Conservation (phyloP, 2,113 vertebrate genomes). For the Atherinomorus stipes region DNA sequence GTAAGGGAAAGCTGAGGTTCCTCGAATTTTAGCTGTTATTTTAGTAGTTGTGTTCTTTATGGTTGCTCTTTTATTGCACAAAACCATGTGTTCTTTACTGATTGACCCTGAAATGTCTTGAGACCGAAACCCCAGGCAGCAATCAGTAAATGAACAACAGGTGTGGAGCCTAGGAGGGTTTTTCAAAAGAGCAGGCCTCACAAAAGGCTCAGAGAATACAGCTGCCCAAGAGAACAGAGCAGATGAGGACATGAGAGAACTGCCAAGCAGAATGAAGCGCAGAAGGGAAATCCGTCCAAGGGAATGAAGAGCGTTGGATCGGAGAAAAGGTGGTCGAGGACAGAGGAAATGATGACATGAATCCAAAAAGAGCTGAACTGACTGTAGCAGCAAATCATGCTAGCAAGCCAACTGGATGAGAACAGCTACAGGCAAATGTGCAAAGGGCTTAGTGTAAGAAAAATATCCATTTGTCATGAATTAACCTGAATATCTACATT, state of each 20-base stretch:
- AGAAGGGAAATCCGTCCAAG: neutral
- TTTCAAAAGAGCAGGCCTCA: neutral
- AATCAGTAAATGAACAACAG: conserved; percentile 1
- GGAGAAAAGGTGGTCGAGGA: conserved; percentile 1
- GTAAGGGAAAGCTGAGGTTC: no score
- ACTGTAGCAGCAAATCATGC: neutral
- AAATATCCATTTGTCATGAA: neutral
- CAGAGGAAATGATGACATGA: neutral
- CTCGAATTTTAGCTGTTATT: neutral
- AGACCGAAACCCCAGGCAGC: neutral
- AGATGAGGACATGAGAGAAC: neutral
- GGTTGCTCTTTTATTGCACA: neutral
- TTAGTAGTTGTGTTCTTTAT: neutral
- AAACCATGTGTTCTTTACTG: neutral
- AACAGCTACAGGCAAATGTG: neutral
- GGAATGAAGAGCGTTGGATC: neutral
- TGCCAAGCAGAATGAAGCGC: conserved; percentile 1
- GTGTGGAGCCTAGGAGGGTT: neutral
- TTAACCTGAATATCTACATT: neutral
- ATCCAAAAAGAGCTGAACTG: neutral
- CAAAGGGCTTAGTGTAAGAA: neutral
- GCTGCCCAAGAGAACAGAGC: neutral
- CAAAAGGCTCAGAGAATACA: neutral
- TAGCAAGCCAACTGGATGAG: neutral
- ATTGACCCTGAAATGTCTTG: neutral